Evolutionary conservation across 2,888 invertebrate species (phyloP).

Genomic region (Oxytorus armatus): DNA sequence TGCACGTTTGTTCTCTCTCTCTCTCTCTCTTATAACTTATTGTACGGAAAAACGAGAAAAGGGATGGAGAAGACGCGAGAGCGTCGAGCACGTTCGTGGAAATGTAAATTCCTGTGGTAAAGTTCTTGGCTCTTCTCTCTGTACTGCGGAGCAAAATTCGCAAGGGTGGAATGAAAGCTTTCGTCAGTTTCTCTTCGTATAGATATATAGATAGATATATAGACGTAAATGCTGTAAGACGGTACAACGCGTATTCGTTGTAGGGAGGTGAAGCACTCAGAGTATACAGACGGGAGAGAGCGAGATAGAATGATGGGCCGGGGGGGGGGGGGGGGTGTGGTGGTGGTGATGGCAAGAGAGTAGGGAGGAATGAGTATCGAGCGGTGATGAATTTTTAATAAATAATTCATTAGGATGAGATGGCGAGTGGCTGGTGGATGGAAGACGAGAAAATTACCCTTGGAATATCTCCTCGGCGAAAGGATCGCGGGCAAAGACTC

Average conservation of each 20-base stretch:
- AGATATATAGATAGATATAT: not conserved
- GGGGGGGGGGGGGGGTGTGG: conserved; percentile 25
- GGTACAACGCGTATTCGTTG: conserved; percentile 39
- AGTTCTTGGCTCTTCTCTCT: conserved; percentile 68
- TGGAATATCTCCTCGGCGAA: conserved; percentile 36
- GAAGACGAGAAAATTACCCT: conserved; percentile 62
- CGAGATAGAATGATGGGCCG: conserved; percentile 13
- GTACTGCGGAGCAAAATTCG: conserved; percentile 66
- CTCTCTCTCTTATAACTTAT: conserved; percentile 60
- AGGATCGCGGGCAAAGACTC: conserved; percentile 59
- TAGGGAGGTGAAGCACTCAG: conserved; percentile 48
- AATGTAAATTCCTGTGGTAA: conserved; percentile 73
- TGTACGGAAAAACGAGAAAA: conserved; percentile 62
- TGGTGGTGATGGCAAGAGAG: conserved; percentile 3
- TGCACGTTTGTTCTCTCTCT: conserved; percentile 57
- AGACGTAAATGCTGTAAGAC: conserved; percentile 41
- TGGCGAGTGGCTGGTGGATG: conserved; percentile 36
- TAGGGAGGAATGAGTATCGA: conserved; percentile 52
- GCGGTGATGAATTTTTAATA: conserved; percentile 75
- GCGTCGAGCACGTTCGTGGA: conserved; percentile 67
- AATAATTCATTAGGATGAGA: conserved; percentile 74
- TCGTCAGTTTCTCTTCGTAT: conserved; percentile 62
- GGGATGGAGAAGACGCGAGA: conserved; percentile 62
- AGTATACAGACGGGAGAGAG: conserved; percentile 25
- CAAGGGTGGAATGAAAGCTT: conserved; percentile 68